Conservation (phyloP, 2,113 vertebrate genomes). For the Burhinus oedicnemus region DNA sequence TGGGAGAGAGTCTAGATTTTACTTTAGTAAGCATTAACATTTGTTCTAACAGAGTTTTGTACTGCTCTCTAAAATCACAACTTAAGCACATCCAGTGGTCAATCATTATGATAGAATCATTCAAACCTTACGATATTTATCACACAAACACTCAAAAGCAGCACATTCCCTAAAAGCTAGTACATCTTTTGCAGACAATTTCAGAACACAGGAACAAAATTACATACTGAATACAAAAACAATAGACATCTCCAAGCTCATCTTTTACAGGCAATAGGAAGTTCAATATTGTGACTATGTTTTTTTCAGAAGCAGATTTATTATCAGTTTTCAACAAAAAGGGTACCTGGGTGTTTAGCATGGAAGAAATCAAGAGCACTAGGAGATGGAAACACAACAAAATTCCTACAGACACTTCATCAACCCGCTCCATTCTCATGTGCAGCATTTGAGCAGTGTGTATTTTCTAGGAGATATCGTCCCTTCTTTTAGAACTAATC, state of each 20-base stretch:
- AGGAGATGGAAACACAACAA: neutral
- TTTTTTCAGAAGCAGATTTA: neutral
- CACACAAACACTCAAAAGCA: neutral
- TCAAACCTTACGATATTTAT: neutral
- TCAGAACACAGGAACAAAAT: neutral
- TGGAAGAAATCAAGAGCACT: neutral
- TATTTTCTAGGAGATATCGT: neutral
- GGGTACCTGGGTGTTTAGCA: neutral
- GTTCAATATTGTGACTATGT: neutral
- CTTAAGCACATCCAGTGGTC: neutral
- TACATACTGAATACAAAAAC: neutral
- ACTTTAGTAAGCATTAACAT: neutral
- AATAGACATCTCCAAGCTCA: neutral
- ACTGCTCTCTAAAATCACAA: neutral
- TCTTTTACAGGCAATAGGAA: neutral
- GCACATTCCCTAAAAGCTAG: neutral
- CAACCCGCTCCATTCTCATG: neutral
- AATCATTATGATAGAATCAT: neutral
- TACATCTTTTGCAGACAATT: neutral
- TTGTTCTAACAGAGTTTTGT: neutral
- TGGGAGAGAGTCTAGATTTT: neutral
- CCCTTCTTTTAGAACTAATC: neutral
- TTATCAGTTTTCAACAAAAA: neutral
- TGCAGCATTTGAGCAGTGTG: neutral
- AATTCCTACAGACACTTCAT: neutral